Evolutionary conservation across 2,113 vertebrate species (phyloP).

Genomic region (Malaclemys terrapin): DNA sequence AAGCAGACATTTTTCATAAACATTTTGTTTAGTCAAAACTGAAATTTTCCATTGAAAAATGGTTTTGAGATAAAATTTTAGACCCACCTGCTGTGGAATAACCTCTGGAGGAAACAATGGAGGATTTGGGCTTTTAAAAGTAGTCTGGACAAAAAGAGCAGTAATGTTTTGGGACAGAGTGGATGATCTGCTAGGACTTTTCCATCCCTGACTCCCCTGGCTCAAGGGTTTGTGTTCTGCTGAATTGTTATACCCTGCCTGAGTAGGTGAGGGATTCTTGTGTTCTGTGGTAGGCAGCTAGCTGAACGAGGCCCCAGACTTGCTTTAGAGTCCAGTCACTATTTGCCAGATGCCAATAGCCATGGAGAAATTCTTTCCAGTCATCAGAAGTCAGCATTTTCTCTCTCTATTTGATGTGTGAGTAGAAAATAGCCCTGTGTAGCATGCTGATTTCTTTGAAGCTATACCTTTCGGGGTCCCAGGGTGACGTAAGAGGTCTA

Average conservation of each 20-base stretch:
- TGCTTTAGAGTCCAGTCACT: conserved; percentile 21
- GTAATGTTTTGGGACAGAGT: neutral
- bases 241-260: neutral
- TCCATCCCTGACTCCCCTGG: neutral
- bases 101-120: neutral
- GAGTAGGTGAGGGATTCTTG: neutral
- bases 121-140: neutral
- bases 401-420: conserved; percentile 57
- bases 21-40: neutral
- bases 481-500: conserved; percentile 66
- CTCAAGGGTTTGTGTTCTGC: neutral
- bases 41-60: neutral
- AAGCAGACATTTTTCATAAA: neutral
- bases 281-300: neutral
- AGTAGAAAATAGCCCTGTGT: conserved; percentile 55
- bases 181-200: conserved; percentile 2
- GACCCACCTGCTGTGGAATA: neutral
- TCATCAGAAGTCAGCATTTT: conserved; percentile 35
- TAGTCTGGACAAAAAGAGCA: neutral
- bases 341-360: conserved; percentile 48
- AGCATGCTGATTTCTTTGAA: conserved; percentile 55
- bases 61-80: neutral
- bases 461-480: conserved; percentile 65
- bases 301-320: neutral
- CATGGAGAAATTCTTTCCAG: conserved; percentile 9